Conservation (phyloP, 2,888 invertebrate species). For the Microdon myrmicae region DNA sequence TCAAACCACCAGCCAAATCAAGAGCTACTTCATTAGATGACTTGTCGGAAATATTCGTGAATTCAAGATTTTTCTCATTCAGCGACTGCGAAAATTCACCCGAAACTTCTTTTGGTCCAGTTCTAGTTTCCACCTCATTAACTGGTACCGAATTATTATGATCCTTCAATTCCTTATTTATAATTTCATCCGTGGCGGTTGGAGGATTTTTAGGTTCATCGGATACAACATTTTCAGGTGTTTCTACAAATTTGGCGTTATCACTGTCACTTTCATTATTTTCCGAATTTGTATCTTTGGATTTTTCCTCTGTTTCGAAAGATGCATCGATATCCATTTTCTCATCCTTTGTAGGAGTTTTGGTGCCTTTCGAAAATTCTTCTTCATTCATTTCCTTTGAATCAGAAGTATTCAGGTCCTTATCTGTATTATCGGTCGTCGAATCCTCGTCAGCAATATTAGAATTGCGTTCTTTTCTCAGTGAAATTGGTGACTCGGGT, state of each 20-base stretch:
- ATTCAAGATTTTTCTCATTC: slow-evolving; percentile 21
- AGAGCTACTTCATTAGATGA: slow-evolving; percentile 55
- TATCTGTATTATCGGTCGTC: slow-evolving; percentile 49
- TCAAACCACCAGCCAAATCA: slow-evolving; percentile 58
- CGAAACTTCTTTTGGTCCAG: slow-evolving; percentile 17
- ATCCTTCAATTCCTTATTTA: slow-evolving; percentile 34
- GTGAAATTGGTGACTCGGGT: slow-evolving; percentile 14
- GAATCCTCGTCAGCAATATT: slow-evolving; percentile 31
- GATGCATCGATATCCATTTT: slow-evolving; percentile 30
- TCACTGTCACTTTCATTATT: slow-evolving; percentile 29
- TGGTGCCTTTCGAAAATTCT: slow-evolving; percentile 12
- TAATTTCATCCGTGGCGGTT: slow-evolving; percentile 55
- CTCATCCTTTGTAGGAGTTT: slow-evolving; percentile 11
- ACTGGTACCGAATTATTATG: slow-evolving; percentile 31
- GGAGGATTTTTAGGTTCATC: too few relatives aligned
- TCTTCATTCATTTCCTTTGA: slow-evolving; percentile 53
- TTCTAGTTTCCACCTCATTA: slow-evolving; percentile 24
- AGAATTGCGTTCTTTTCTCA: slow-evolving; percentile 36
- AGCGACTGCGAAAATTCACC: slow-evolving; percentile 12
- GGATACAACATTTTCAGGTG: slow-evolving; percentile 9
- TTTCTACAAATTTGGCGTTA: slow-evolving; percentile 34
- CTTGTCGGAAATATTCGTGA: slow-evolving; percentile 52
- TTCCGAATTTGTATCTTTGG: slow-evolving; percentile 26
- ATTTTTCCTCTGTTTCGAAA: slow-evolving; percentile 22
- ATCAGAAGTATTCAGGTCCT: slow-evolving; percentile 54